Conservation (phyloP, 2,113 vertebrate genomes). For the Sciurus niger region DNA sequence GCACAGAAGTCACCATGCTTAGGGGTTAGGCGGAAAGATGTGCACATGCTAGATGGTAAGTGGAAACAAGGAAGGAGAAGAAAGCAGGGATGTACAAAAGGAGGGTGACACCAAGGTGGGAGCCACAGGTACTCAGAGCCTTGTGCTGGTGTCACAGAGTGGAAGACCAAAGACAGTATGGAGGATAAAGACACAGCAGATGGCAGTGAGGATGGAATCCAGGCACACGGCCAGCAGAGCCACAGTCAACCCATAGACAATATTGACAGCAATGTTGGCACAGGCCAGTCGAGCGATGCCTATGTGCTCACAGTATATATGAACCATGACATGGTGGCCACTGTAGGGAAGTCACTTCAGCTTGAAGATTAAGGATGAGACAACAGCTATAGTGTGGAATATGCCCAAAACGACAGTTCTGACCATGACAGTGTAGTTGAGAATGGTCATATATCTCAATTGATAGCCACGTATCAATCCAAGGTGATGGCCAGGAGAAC, state of each 20-base stretch:
- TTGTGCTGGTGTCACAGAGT: not conserved
- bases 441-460: not conserved
- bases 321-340: too few relatives aligned
- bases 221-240: conserved; percentile 69
- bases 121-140: not conserved
- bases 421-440: not conserved
- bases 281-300: conserved; percentile 62
- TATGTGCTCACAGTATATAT: too few relatives aligned
- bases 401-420: conserved; percentile 35
- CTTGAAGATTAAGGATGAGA: conserved; percentile 74
- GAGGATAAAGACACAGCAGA: conserved; percentile 59
- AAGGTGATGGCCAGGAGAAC: conserved; percentile 77
- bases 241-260: conserved; percentile 76
- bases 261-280: conserved; percentile 56
- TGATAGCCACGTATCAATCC: conserved; percentile 79
- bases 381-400: conserved; percentile 45
- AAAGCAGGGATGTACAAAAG: not conserved
- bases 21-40: not conserved
- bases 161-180: conserved; percentile 62
- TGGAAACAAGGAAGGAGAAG: not conserved
- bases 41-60: not conserved
- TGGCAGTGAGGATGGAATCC: conserved; percentile 67
- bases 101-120: not conserved
- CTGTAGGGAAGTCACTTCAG: conserved; percentile 73
- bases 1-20: not conserved